Base-by-base conservation (phyloP, 1,140 invertebrate species). In the Propsilocerus akamusi region DNA sequence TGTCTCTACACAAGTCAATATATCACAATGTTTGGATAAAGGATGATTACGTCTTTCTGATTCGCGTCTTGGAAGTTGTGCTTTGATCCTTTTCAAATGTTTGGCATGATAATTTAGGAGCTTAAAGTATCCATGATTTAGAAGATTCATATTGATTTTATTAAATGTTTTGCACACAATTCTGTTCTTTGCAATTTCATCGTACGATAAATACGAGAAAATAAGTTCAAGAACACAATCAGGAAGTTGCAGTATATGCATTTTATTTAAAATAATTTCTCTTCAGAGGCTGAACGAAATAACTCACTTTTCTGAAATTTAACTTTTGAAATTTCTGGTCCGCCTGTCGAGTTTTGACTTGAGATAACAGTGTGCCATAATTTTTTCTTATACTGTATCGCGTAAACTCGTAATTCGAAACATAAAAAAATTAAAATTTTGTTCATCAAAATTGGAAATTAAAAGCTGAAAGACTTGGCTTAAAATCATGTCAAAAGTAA, bases 1-100 rank as follows among this genome's bases (percentile, higher is more conserved):
- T 0, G 90, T 94, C 67, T 94, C 90, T 46, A 95, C 80, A 0
- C 86, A 88, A 22, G 84, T 86, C 14, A 95, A 68, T 49, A 94
- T 87, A 59, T 94, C 89, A 55, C 81, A 84, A 66, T 94, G 87
- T 32, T 86, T 71, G 2, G 87, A 77, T 25, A 94, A 64, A 2
- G 79, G 80, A 66, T 95, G 90, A 60, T 76, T 79, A 74, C 63
- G 81, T 76, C 91, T 68, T 62, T 94, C 89, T 0, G 89, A 94
- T 68, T 94, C 90, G 51, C 90, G 68, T 12, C 89, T 67, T 5
- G 91, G 91, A 49, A 96, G 62, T 58, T 88, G 76, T 4, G 77
- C 71, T 66, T 92, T 93, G 0, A 94, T 81, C 37, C 70, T 72
- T 62, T 81, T 83, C 5, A 84, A 69, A 58, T 81, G 82, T 37